Conservation (phyloP, 2,797 vertebrate species). For the Brachyalestes nurse region DNA sequence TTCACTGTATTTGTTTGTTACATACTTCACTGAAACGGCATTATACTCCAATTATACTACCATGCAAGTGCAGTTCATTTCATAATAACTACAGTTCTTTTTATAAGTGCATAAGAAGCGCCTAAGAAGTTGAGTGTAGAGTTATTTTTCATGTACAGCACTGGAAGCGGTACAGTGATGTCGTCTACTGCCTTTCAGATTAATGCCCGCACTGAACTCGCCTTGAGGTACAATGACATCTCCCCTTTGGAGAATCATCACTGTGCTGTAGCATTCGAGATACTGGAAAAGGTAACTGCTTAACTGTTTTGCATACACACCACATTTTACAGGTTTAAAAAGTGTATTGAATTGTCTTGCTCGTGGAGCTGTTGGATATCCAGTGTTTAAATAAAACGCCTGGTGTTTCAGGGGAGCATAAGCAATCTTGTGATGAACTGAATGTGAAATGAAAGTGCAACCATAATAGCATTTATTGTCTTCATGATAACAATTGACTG, state of each 20-base stretch:
- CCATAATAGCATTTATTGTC: too few relatives aligned
- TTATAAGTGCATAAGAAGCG: background rate
- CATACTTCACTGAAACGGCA: too few relatives aligned
- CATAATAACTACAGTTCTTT: too few relatives aligned
- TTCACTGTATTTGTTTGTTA: too few relatives aligned
- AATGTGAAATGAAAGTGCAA: too few relatives aligned
- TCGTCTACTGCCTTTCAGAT: slow-evolving; percentile 70
- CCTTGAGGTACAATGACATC: slow-evolving; percentile 83
- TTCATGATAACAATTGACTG: too few relatives aligned
- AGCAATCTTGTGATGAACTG: too few relatives aligned
- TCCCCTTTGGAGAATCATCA: slow-evolving; percentile 84
- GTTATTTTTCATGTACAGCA: background rate
- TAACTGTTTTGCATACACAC: background rate
- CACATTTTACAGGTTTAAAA: background rate
- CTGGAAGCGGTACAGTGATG: background rate
- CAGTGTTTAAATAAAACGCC: too few relatives aligned
- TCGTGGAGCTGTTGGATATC: too few relatives aligned
- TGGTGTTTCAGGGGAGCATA: too few relatives aligned
- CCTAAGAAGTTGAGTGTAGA: background rate
- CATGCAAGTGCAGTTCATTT: too few relatives aligned
- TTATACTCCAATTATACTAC: too few relatives aligned
- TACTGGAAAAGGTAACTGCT: slow-evolving; percentile 78
- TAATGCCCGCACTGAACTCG: slow-evolving; percentile 81
- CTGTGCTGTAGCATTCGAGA: slow-evolving; percentile 81
- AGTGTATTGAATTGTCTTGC: background rate